Evolutionary conservation across 2,797 vertebrate genomes (phyloP), one percentile per base, ranked within the genome.

Genomic region (Eulemur mongoz): DNA sequence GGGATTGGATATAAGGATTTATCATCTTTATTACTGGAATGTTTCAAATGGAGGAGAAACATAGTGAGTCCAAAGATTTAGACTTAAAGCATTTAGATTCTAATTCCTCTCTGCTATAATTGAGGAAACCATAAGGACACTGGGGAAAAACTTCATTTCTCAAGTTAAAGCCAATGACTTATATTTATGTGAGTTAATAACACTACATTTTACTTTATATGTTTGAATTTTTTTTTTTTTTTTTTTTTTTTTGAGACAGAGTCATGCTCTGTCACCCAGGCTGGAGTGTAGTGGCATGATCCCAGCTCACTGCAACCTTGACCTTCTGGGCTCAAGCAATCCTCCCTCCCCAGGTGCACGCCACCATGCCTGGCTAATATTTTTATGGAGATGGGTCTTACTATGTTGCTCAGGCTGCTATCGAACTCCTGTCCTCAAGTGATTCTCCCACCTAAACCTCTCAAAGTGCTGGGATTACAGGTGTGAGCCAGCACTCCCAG

Each of bases 11-110:
- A 22, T 3, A 70, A 85, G 67, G 43, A 45, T 7, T 61, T 48
- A 18, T 80, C 15, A 7, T 94, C 50, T 18, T 69, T 32, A 57
- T 52, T 76, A 43, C n/a, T 72, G 67, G 59, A 48, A 84, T 81
- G 78, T 73, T 93, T 95, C 59, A 80, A 76, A 72, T 43, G 35
- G 72, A 73, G 63, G 81, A 92, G 80, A 70, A 57, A 79, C 92
- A 57, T 20, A 84, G n/a, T 45, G 20, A 23, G 5, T 70, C 15
- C 22, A 30, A 90, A 84, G 35, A 15, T 35, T 69, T 50, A 93
- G 35, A 69, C 45, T 20, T 38, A 78, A 76, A 32, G 22, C 9
- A 23, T 94, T 90, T 89, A 50, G 20, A 85, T 57, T 92, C 17
- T 3, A 40, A 20, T 1, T 79, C 10, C 38, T 81, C 32, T 82